Percentiles rank a stretch among this genome's conserved stretches.
Conservation (phyloP, 2,113 vertebrate species). For the Strix uralensis region DNA sequence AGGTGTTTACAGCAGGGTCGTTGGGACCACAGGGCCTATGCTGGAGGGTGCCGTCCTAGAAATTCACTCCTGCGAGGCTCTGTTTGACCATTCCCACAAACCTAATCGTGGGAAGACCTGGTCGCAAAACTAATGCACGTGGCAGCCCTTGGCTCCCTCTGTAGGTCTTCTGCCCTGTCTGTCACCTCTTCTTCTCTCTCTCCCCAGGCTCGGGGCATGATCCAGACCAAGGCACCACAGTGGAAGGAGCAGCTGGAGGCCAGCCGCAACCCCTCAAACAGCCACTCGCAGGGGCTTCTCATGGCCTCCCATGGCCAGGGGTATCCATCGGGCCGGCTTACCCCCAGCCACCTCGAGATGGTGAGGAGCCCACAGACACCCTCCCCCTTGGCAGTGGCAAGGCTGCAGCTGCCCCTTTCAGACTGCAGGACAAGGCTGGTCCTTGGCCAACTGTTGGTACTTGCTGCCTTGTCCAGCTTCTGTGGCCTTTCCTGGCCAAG, state of each 20-base stretch:
- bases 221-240: slow-evolving; percentile 66
- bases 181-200: not conserved
- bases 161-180: not conserved
- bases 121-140: fast-evolving
- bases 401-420: not conserved
- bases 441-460: not conserved
- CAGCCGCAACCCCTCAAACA: slow-evolving; percentile 64
- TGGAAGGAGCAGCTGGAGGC: slow-evolving; percentile 82
- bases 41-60: not conserved
- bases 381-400: fast-evolving
- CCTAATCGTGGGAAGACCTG: not conserved
- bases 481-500: not conserved
- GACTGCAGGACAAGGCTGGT: not conserved
- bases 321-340: slow-evolving; percentile 59
- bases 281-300: slow-evolving; percentile 61
- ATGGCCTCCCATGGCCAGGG: slow-evolving; percentile 47
- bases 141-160: not conserved
- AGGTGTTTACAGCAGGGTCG: not conserved
- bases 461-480: not conserved
- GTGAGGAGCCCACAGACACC: slow-evolving; percentile 57
- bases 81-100: not conserved
- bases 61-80: not conserved
- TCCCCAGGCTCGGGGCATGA: slow-evolving; percentile 68
- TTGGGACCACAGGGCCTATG: not conserved
- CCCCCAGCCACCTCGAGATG: slow-evolving; percentile 69